Evolutionary conservation across 2,888 invertebrate species (phyloP).

Genomic region (Entomobrya proxima): DNA sequence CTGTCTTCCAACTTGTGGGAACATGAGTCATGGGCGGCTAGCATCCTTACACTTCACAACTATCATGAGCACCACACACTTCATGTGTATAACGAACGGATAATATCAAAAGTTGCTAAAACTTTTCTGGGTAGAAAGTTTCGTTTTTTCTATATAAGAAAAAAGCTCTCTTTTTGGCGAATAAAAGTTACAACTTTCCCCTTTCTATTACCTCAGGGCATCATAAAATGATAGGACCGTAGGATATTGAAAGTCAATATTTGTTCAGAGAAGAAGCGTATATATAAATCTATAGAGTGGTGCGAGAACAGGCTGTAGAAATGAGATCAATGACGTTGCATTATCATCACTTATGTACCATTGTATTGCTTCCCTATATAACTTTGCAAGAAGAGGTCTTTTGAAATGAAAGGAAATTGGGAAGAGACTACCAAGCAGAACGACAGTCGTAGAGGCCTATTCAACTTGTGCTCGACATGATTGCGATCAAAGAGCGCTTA

Average conservation of each 20-base stretch:
- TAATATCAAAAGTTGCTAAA: conserved; percentile 33
- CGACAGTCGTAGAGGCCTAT: neutral
- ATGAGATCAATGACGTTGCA: conserved; percentile 45
- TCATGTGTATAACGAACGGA: conserved; percentile 9
- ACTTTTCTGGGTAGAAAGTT: conserved; percentile 19
- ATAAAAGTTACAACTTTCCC: conserved; percentile 61
- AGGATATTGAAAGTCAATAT: conserved; percentile 70
- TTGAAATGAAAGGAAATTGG: neutral
- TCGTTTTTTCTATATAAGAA: conserved; percentile 6
- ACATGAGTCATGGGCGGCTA: conserved; percentile 44
- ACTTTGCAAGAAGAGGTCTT: too few relatives aligned
- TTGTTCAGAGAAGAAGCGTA: conserved; percentile 57
- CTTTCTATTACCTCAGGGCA: conserved; percentile 63
- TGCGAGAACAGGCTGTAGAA: neutral
- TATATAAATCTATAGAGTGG: conserved; percentile 1
- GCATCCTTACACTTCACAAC: neutral
- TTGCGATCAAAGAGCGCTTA: conserved; percentile 21
- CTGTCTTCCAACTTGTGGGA: conserved; percentile 37
- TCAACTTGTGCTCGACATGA: neutral
- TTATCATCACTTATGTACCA: conserved; percentile 40
- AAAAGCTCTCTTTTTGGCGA: conserved; percentile 39
- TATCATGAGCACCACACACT: neutral
- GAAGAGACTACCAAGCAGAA: neutral
- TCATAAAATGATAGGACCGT: conserved; percentile 64
- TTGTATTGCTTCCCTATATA: neutral